Evolutionary conservation across 2,888 invertebrate species (phyloP), one percentile per base, ranked within the genome.

Genomic region (Hermaeophaga mercurialis): DNA sequence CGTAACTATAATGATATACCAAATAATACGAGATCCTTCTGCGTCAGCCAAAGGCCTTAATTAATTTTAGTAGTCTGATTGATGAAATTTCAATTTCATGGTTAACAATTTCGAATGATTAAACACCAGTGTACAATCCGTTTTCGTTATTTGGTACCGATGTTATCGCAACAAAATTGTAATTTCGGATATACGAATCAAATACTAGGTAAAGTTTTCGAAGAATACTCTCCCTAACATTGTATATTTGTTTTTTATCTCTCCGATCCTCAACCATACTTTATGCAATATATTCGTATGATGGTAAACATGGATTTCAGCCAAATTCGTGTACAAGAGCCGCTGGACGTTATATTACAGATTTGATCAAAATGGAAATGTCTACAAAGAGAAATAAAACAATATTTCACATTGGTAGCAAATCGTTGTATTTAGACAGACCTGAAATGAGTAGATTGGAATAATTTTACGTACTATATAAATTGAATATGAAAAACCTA

Each of bases 321-420:
- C 24, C 41, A 41, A 41, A 41, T 41, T 41, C 41, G 11, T 24
- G 41, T 41, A 6, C 41, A 41, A 24, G 41, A 41, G 24, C 22
- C 45, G 26, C 17, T 34, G 44, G 43, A 36, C 36, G 54, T 39
- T 46, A 45, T 53, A 45, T 45, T 34, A 14, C 45, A 11, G 36
- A 45, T 45, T 38, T 53, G 45, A 53, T 53, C 34, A 44, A 34
- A 43, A 36, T 44, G 39, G 39, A 46, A 46, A 31, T 54, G 53
- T 53, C 45, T 39, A 36, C 46, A 33, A 31, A 43, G 39, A 54
- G 54, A 45, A 54, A 54, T 46, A 41, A 47, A 47, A 39, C 47
- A 31, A 54, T 54, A 54, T 47, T 39, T 54, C 54, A 54, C 41
- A 41, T 41, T n/a, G n/a, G n/a, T n/a, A n/a, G n/a, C n/a, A n/a